Evolutionary conservation across 2,888 invertebrate genomes (phyloP).

Genomic region (Euzophera pinguis): DNA sequence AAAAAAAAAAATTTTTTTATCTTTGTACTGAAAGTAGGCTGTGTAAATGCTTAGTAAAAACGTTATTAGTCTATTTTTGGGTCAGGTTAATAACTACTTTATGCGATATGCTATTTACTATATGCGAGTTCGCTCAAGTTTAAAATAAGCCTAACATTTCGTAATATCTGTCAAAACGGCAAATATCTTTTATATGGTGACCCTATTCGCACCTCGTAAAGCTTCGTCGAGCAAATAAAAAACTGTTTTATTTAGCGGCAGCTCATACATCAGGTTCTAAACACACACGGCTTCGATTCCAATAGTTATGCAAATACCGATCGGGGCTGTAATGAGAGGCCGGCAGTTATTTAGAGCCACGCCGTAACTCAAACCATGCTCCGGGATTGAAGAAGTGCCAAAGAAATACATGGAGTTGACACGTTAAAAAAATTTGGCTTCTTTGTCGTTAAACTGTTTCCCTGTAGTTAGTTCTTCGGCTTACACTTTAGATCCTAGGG

Average conservation of each 20-base stretch:
- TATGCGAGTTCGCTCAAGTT: no score
- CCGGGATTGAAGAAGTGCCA: conserved; percentile 52
- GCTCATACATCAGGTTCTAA: conserved; percentile 68
- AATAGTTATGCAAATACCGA: conserved; percentile 79
- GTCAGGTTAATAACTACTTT: no score
- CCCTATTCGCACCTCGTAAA: conserved; percentile 24
- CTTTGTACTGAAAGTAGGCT: no score
- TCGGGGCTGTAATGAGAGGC: conserved; percentile 73
- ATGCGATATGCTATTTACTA: no score
- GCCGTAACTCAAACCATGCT: conserved; percentile 74
- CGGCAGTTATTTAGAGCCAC: conserved; percentile 74
- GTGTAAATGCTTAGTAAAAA: no score
- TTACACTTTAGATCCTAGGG: no score
- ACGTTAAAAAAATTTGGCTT: not conserved
- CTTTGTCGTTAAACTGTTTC: not conserved
- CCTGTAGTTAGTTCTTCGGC: not conserved
- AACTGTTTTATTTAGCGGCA: conserved; percentile 60
- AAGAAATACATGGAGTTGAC: conserved; percentile 33
- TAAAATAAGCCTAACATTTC: not conserved
- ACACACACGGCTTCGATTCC: conserved; percentile 76
- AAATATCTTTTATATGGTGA: not conserved
- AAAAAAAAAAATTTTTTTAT: no score
- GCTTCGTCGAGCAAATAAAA: conserved; percentile 37
- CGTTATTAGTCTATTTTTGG: no score
- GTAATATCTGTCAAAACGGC: not conserved